Evolutionary conservation across 2,888 invertebrate genomes (phyloP), one percentile per base, ranked within the genome.

Genomic region (Monochamus alternatus): DNA sequence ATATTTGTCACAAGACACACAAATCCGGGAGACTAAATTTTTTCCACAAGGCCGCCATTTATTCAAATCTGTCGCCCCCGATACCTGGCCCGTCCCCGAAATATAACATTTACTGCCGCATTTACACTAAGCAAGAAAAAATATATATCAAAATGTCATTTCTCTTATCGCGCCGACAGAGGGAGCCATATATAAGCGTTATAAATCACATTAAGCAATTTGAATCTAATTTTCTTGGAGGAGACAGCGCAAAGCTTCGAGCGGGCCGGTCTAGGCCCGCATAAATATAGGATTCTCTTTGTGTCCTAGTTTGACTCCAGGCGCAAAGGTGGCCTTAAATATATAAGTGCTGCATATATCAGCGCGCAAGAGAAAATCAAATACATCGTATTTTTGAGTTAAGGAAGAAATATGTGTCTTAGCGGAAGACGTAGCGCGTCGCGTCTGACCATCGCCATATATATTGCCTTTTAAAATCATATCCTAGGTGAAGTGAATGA

Each of bases 151-250:
- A 63, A 71, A 51, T 52, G 63, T 63, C 71, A 71, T 71, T 71
- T 71, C 63, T 71, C 63, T 71, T 71, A 71, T 71, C 63, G 59
- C n/a, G 32, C 31, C 59, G 51, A 63, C 71, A 63, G 59, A 51
- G 63, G 62, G n/a, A 51, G 62, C 63, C 22, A 71, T 71, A 71
- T 71, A 71, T 71, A 71, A 38, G 62, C 52, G 71, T 62, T 71
- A 71, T 71, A 71, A 71, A 71, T 71, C 71, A 71, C 71, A 71
- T 71, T 71, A 71, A 52, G 63, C 71, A 71, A 71, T 71, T 71
- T 71, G 71, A 71, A 71, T 71, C 71, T 71, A 71, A 71, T 71
- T 71, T 71, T 71, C 63, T 68, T 68, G 74, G 68, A 62, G 14
- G 68, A 68, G 68, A 63, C 72, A 72, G 63, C 58, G 74, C 38